Evolutionary conservation across 2,113 vertebrate genomes (phyloP).

Genomic region (Psilopogon haemacephalus): DNA sequence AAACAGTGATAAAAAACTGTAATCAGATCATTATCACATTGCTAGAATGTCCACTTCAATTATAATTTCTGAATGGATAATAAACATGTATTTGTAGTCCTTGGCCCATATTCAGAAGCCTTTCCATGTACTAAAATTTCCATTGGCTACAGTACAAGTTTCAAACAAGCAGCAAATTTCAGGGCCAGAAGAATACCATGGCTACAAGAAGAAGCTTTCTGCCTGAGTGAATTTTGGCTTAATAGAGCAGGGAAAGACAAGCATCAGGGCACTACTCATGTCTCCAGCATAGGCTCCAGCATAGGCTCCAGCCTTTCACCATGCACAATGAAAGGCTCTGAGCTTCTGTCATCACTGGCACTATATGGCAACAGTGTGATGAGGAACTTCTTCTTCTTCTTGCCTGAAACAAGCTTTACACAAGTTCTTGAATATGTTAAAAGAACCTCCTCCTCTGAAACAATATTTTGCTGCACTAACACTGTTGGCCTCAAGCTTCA

Average conservation of each 20-base stretch:
- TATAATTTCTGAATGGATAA: constrained; percentile 20
- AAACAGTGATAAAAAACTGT: constrained; percentile 31
- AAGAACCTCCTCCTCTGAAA: background rate
- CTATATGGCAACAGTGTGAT: rapidly evolving
- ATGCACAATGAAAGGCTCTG: background rate
- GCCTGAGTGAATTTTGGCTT: background rate
- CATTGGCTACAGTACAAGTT: background rate
- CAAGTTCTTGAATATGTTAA: background rate
- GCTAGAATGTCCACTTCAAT: constrained; percentile 30
- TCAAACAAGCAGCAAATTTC: background rate
- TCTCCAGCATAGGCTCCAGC: background rate
- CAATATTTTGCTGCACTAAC: background rate
- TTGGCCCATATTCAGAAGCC: background rate
- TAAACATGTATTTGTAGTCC: background rate
- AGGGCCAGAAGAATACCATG: background rate
- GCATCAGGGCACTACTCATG: background rate
- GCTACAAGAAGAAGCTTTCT: background rate
- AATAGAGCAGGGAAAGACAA: background rate
- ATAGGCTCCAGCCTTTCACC: background rate
- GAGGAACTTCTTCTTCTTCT: background rate
- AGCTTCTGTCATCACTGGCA: background rate
- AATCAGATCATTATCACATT: constrained; percentile 29
- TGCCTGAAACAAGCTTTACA: background rate
- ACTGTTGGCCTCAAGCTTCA: background rate
- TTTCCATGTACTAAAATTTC: background rate